phyloP scores from a whole-genome alignment of 2,888 invertebrate species.

The Silvanus unidentatus region DNA sequence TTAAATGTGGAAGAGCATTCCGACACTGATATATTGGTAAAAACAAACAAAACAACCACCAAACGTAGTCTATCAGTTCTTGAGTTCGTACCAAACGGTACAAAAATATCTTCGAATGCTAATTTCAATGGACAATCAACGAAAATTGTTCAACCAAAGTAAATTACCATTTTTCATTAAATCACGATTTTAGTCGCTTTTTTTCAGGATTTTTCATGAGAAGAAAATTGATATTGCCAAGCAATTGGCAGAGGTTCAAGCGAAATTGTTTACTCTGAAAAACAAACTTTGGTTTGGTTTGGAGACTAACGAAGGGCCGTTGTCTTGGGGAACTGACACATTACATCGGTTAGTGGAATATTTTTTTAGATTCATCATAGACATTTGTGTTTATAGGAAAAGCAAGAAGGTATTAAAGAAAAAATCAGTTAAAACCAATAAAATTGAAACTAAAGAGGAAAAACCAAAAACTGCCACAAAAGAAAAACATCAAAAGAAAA shows the following conservation, averaged over 20 bases:
- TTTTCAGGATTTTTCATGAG: slow-evolving; percentile 21
- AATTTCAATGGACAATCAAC: slow-evolving; percentile 13
- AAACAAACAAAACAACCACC: slow-evolving; percentile 20
- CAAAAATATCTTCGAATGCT: slow-evolving; percentile 14
- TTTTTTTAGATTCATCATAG: neutral
- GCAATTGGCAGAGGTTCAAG: slow-evolving; percentile 58
- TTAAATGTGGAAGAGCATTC: slow-evolving; percentile 22
- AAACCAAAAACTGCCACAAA: slow-evolving; percentile 23
- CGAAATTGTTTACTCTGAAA: slow-evolving; percentile 61
- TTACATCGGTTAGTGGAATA: neutral
- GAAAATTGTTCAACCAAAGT: slow-evolving; percentile 30
- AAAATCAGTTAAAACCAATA: slow-evolving; percentile 22
- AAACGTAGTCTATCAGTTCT: slow-evolving; percentile 36
- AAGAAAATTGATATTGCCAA: slow-evolving; percentile 39
- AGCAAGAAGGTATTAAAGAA: slow-evolving; percentile 16
- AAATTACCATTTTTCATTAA: slow-evolving; percentile 10
- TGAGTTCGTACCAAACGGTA: slow-evolving; percentile 36
- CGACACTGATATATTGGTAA: slow-evolving; percentile 26
- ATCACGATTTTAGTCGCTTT: neutral
- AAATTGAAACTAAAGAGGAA: slow-evolving; percentile 24
- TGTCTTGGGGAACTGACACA: slow-evolving; percentile 56
- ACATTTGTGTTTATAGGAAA: slow-evolving; percentile 12
- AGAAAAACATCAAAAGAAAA: slow-evolving; percentile 28
- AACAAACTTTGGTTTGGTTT: slow-evolving; percentile 70
- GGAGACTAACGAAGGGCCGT: slow-evolving; percentile 47